Evolutionary conservation across 2,888 invertebrate species (phyloP), one percentile per base, ranked within the genome.

Genomic region (Rhopalosiphum nymphaeae): DNA sequence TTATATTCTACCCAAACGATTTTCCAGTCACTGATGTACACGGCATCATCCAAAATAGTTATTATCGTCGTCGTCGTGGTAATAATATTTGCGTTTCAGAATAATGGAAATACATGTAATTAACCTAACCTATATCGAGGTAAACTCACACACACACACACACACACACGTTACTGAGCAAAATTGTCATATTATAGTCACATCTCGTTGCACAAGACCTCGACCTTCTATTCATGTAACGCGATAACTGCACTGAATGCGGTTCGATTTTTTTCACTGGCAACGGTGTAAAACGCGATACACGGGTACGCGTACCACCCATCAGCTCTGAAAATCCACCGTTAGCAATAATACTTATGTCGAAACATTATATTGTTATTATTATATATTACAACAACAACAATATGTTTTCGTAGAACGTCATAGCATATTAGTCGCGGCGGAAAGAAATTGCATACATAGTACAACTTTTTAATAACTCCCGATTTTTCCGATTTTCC

Each of bases 131-230:
- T 67, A 67, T 16, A 36, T 67, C 36, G 16, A 67, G 21, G 67
- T 67, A 67, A 67, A 21, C 67, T 67, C 7, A 36, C n/a, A n/a
- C 67, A 67, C n/a, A n/a, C 5, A 67, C n/a, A 67, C 1, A n/a
- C 67, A 67, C n/a, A n/a, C 7, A 67, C 36, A 67, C 2, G 7
- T 36, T 16, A 26, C 44, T 78, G 78, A 13, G 13, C 46, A 29
- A 86, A 44, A 89, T 89, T 29, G 44, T 61, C 16, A 3, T 26
- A 49, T 10, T 53, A 16, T 11, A n/a, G 89, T 89, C 46, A 89
- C 61, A 89, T 89, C n/a, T 61, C 89, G 89, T 61, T 89, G 61
- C 89, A 89, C 89, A 61, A 61, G 44, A 89, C 61, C 89, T 89
- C 89, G 89, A 46, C 42, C 89, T 89, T 89, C 89, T 44, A 26